These are phyloP conservation scores for Oscheius myriophilus DNA, from an alignment of 2,888 invertebrate species.

Conservation along the genomic window DNA sequence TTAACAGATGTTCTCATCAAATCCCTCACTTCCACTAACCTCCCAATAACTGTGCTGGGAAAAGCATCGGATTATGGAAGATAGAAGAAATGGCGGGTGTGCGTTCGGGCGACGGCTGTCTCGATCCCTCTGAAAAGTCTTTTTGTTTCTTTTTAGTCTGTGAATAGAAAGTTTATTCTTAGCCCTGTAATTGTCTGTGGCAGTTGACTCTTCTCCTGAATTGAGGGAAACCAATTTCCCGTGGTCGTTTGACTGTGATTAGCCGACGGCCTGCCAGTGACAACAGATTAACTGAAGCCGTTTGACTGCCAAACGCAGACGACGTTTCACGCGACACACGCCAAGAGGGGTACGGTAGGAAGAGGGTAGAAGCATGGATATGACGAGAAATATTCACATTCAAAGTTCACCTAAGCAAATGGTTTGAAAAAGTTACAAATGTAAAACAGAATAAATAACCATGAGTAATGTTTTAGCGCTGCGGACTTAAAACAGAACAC, in stretches of 20 bases:
- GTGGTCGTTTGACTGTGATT: constrained; percentile 21
- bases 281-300: constrained; percentile 24
- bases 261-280: constrained; percentile 23
- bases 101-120: constrained; percentile 31
- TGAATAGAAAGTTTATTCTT: neutral
- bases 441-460: too few relatives aligned
- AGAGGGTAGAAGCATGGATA: too few relatives aligned
- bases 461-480: too few relatives aligned
- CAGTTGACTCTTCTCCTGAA: too few relatives aligned
- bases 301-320: constrained; percentile 28
- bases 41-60: constrained; percentile 41
- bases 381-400: too few relatives aligned
- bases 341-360: constrained; percentile 7
- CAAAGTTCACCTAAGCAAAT: too few relatives aligned
- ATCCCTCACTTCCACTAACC: neutral
- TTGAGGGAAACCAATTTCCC: constrained; percentile 1
- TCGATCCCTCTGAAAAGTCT: constrained; percentile 10
- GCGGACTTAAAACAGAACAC: too few relatives aligned
- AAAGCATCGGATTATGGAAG: constrained; percentile 50
- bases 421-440: too few relatives aligned
- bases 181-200: too few relatives aligned
- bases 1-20: neutral
- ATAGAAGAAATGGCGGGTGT: constrained; percentile 44
- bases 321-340: neutral
- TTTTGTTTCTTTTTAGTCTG: neutral